Evolutionary conservation across 2,797 vertebrate genomes (phyloP).

Genomic region (Mormyrus proboscirostris): DNA sequence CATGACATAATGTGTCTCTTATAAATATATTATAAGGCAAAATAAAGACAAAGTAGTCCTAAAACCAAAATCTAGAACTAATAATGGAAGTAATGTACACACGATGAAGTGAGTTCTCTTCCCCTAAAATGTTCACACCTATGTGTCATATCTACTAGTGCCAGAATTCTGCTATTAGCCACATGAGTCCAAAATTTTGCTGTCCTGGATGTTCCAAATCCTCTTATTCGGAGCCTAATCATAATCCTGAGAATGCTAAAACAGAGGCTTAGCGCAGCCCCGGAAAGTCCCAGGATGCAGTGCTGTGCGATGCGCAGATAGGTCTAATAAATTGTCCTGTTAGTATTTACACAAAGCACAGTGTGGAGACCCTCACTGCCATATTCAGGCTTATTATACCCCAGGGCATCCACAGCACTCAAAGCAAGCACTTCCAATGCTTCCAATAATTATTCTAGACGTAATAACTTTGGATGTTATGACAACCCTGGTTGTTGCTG

Average conservation of each 20-base stretch:
- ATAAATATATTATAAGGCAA: not conserved
- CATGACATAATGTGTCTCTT: not conserved
- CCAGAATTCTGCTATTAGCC: not conserved
- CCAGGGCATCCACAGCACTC: not conserved
- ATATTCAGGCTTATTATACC: not conserved
- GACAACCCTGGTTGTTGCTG: not conserved
- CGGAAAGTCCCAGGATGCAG: not conserved
- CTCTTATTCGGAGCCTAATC: slow-evolving; percentile 48
- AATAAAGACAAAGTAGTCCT: not conserved
- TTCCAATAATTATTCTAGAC: not conserved
- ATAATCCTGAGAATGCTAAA: slow-evolving; percentile 53
- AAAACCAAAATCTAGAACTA: not conserved
- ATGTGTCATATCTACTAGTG: not conserved
- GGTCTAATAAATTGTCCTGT: not conserved
- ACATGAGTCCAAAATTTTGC: slow-evolving; percentile 40
- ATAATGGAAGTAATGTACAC: not conserved
- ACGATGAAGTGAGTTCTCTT: not conserved
- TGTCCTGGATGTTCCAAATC: slow-evolving; percentile 60
- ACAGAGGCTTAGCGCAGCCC: slow-evolving; percentile 20
- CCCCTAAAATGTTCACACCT: not conserved
- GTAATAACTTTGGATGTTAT: not conserved
- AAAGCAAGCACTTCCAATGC: not conserved
- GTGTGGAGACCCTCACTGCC: not conserved
- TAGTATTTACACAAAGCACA: not conserved
- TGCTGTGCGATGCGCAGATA: not conserved